Base-by-base conservation (phyloP, 92 coral and sea anemone genomes). In the Umimayanthus chanpuru region DNA sequence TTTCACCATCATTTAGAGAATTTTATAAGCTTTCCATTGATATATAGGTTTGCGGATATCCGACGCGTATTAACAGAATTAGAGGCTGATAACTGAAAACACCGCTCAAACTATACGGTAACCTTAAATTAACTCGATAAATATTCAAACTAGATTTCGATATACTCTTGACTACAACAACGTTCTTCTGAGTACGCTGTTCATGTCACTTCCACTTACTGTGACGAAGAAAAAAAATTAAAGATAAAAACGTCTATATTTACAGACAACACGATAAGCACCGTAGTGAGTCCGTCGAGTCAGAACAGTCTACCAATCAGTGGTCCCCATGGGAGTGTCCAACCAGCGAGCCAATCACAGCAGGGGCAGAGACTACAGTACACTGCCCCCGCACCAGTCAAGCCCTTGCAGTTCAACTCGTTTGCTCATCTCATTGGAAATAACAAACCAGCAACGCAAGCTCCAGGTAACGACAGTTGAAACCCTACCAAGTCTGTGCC, bases 381-480 rank as follows among this genome's bases (percentile, higher is more conserved):
- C 36, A 25, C 44, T 40, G 79, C 30, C 25, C 68, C 20, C 14
- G 87, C 78, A 44, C 65, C 23, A 14, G 87, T 10, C 40, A 83
- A 68, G 21, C 55, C 78, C 40, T 0, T 73, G 56, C 77, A 71
- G 65, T 49, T 44, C 29, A 70, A 83, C 58, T 65, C 78, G 21
- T 68, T 83, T 70, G 87, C 77, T 50, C 78, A 25, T 5, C 78
- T 70, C 40, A 8, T 50, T 41, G 77, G 71, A 83, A 47, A 43
- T 25, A 83, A 44, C 38, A 83, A 53, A 72, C 87, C 87, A 67
- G 77, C 44, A 8, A 4, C 77, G 16, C 76, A 15, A 0, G 30
- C 38, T 47, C 78, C 77, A 83, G 87, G 87, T 83, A 82, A 67
- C 20, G 68, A 61, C 36, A 32, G 68, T 20, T 9, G 65, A 56